Evolutionary conservation across 2,888 invertebrate species (phyloP).

Genomic region (Morpho achilles): DNA sequence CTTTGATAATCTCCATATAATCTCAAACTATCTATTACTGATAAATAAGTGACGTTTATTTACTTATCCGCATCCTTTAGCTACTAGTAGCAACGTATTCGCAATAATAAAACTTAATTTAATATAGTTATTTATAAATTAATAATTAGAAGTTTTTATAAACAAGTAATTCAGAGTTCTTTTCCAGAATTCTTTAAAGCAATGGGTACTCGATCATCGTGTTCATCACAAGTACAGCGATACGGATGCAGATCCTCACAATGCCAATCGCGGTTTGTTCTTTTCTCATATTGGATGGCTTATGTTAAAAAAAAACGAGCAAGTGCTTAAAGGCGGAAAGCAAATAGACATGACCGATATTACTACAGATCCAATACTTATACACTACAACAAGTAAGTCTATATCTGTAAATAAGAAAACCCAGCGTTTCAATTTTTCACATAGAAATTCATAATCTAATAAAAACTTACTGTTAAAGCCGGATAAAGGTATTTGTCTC

Average conservation of each 20-base stretch:
- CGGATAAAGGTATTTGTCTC: too few relatives aligned
- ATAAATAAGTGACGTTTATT: too few relatives aligned
- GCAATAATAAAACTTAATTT: too few relatives aligned
- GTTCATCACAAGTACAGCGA: conserved; percentile 92
- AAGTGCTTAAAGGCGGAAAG: conserved; percentile 86
- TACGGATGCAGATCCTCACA: conserved; percentile 91
- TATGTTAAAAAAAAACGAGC: conserved; percentile 88
- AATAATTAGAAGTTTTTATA: too few relatives aligned
- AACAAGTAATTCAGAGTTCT: not conserved
- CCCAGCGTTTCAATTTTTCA: too few relatives aligned
- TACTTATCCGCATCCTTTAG: too few relatives aligned
- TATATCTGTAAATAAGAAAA: not conserved
- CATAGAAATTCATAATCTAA: too few relatives aligned
- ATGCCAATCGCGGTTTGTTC: conserved; percentile 90
- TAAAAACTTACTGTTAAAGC: too few relatives aligned
- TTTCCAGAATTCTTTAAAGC: conserved; percentile 56
- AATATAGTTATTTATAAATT: too few relatives aligned
- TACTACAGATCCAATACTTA: conserved; percentile 83
- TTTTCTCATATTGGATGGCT: conserved; percentile 95
- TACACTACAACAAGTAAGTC: conserved; percentile 86
- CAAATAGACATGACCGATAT: conserved; percentile 89
- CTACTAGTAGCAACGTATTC: too few relatives aligned
- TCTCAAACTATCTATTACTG: too few relatives aligned
- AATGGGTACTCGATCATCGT: conserved; percentile 84
- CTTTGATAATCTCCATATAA: too few relatives aligned